Evolutionary conservation across 2,797 vertebrate species (phyloP), one percentile per base, ranked within the genome.

Genomic region (Paramormyrops hopkinsi): DNA sequence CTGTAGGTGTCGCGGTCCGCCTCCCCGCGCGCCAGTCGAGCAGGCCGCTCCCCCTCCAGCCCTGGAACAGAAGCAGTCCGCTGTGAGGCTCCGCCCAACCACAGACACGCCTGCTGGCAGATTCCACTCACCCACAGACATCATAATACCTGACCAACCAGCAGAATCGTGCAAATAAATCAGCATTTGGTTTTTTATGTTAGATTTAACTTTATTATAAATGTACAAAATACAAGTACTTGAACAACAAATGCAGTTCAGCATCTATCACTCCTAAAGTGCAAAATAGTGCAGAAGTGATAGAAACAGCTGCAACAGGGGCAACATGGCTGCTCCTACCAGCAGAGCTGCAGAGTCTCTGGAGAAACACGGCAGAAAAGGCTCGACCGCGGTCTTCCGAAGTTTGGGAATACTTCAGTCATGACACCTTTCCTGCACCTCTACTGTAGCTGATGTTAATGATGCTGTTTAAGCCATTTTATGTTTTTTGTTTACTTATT

Each of bases 1-100:
- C 96, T 95, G 91, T 97, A 97, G 0, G 95, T 95, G 46, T 97
- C 96, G 91, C 96, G 95, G 94, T 97, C 96, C 0, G 96, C 95
- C 90, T 97, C 96, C 4, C 96, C 96, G 46, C 96, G 94, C 0
- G 95, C 96, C 1, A 97, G 94, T n/a, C 96, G 95, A 0, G 87
- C 87, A 0, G 87, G 54, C 9, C 59, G 44, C n/a, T 88, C 87
- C 44, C 87, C 54, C 56, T 62, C 87, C 87, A 88, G 65, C 11
- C 88, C 62, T 73, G 88, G 11, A 53, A 51, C 9, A 33, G n/a
- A 88, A 44, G 33, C 53, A 8, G 22, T 44, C 11, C 0, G 54
- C 51, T 17, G 37, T 46, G 4, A 82, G 19, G 41, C 76, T 82
- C 76, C 4, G 1, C 76, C 76, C 41, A 41, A 11, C 41, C 37